Evolutionary conservation across 2,113 vertebrate species (phyloP).

Genomic region (Salvelinus alpinus): DNA sequence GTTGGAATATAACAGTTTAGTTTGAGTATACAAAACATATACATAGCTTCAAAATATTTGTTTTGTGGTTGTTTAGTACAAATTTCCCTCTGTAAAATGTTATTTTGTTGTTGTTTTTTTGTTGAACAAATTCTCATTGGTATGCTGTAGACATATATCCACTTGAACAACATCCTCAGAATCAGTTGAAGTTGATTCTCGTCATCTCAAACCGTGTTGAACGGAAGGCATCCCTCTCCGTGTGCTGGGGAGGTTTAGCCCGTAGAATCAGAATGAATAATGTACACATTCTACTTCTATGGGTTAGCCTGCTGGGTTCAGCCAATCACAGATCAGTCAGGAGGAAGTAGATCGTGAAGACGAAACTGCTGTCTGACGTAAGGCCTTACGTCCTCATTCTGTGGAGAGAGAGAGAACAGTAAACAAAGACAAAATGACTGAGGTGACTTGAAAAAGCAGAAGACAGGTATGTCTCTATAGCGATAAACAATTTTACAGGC

Average conservation of each 20-base stretch:
- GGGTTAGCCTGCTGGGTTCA: slow-evolving; percentile 52
- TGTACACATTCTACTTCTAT: slow-evolving; percentile 70
- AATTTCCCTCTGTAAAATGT: slow-evolving; percentile 39
- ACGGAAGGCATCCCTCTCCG: background rate
- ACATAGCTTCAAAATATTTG: slow-evolving; percentile 13
- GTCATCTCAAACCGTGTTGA: background rate
- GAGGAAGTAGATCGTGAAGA: slow-evolving; percentile 96
- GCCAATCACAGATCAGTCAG: slow-evolving; percentile 79
- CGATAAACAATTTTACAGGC: too few species aligned
- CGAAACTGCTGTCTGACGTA: slow-evolving; percentile 97
- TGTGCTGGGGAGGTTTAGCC: background rate
- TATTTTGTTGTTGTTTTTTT: background rate
- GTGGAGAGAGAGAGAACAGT: slow-evolving; percentile 20
- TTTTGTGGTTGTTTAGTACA: background rate
- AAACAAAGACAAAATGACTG: background rate
- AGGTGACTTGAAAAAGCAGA: background rate
- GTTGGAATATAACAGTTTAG: slow-evolving; percentile 55
- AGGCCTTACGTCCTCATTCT: slow-evolving; percentile 97
- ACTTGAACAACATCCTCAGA: background rate
- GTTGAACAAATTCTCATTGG: slow-evolving; percentile 59
- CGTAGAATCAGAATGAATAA: slow-evolving; percentile 24
- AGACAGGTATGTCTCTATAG: too few species aligned
- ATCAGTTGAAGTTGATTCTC: background rate
- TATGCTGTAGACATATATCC: slow-evolving; percentile 75
- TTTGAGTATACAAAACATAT: slow-evolving; percentile 59